phyloP scores from a whole-genome alignment of 53 echinoderm and acorn worm species.

The Temnopleurus reevesii region DNA sequence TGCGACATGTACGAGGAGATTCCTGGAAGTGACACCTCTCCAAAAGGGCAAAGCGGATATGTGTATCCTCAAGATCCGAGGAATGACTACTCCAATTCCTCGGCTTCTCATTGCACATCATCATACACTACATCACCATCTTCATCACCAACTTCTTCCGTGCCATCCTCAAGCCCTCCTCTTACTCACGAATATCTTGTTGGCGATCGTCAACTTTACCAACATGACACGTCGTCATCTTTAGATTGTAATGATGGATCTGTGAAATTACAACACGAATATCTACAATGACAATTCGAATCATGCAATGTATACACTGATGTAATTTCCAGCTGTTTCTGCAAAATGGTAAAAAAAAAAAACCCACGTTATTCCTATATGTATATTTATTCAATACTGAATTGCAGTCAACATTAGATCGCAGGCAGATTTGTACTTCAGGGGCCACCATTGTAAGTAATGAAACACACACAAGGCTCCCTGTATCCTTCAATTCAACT shows the following conservation, averaged over 20 bases:
- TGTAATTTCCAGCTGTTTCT: too few relatives aligned
- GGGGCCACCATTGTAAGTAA: too few relatives aligned
- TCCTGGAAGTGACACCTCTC: not conserved
- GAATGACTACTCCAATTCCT: not conserved
- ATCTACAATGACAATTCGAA: not conserved
- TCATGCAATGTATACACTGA: too few relatives aligned
- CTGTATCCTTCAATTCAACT: not conserved
- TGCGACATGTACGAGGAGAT: conserved; percentile 5
- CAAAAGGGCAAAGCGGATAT: not conserved
- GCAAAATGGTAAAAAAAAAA: too few relatives aligned
- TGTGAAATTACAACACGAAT: not conserved
- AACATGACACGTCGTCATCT: too few relatives aligned
- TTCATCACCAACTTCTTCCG: not conserved
- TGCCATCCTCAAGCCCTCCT: not conserved
- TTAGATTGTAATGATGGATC: too few relatives aligned
- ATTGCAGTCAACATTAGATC: too few relatives aligned
- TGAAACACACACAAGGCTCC: not conserved
- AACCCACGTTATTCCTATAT: too few relatives aligned
- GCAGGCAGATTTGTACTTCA: too few relatives aligned
- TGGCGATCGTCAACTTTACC: not conserved
- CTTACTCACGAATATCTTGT: not conserved
- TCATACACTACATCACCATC: not conserved
- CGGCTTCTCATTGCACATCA: not conserved
- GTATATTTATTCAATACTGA: too few relatives aligned
- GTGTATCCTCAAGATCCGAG: not conserved